phyloP scores from a whole-genome alignment of 2,113 vertebrate species.

The Picathartes gymnocephalus region DNA sequence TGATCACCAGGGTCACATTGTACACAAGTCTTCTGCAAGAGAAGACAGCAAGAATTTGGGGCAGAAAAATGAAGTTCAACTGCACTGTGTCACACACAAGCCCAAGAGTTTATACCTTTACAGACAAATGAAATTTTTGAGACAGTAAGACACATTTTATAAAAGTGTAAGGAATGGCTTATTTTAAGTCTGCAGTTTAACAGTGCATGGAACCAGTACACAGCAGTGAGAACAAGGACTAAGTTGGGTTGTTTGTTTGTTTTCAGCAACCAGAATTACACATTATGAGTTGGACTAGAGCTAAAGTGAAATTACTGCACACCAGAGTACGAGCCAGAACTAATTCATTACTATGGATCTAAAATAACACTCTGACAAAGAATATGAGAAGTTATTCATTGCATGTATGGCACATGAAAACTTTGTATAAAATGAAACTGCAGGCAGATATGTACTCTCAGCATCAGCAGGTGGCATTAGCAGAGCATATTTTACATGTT shows the following conservation, averaged over 20 bases:
- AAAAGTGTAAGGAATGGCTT: not conserved
- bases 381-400: not conserved
- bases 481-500: not conserved
- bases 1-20: not conserved
- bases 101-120: not conserved
- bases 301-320: not conserved
- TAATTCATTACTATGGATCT: not conserved
- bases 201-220: not conserved
- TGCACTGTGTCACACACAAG: not conserved
- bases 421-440: not conserved
- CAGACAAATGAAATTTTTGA: not conserved
- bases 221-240: not conserved
- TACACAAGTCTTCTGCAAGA: rapidly evolving
- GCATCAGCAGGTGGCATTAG: constrained; percentile 56
- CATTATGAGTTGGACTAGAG: not conserved
- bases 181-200: not conserved
- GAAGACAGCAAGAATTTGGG: not conserved
- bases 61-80: not conserved
- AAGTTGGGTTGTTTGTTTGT: not conserved
- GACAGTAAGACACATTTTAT: not conserved
- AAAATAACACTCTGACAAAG: not conserved
- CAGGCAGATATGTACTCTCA: not conserved
- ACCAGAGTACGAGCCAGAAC: not conserved
- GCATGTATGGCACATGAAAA: not conserved
- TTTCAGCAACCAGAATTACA: not conserved